Conservation (phyloP, 2,888 invertebrate genomes). For the Trilocha varians region DNA sequence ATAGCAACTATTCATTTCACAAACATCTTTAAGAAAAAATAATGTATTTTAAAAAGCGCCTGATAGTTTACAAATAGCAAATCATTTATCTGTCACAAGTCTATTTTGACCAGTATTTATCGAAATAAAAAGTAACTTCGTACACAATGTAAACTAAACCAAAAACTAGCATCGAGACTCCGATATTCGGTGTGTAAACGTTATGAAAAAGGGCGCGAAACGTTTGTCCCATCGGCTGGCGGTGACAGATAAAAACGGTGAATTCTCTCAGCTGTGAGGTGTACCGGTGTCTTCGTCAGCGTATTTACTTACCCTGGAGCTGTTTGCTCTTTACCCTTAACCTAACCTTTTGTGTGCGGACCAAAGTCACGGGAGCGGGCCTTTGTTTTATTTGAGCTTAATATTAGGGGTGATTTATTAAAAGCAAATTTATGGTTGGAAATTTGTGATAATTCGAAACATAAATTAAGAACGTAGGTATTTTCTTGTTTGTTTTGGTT, state of each 20-base stretch:
- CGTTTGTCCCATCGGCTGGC: constrained; percentile 45
- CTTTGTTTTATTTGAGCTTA: background rate
- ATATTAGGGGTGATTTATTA: background rate
- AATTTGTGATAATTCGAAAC: background rate
- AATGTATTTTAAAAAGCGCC: constrained; percentile 16
- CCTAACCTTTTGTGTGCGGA: constrained; percentile 36
- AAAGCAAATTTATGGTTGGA: background rate
- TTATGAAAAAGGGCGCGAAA: constrained; percentile 45
- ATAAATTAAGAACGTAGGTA: too few relatives aligned
- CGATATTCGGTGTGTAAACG: constrained; percentile 31
- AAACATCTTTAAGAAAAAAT: too few relatives aligned
- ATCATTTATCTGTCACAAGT: constrained; percentile 8
- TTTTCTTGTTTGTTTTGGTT: too few relatives aligned
- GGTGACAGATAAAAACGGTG: constrained; percentile 64
- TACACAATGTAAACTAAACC: background rate
- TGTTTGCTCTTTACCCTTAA: constrained; percentile 66
- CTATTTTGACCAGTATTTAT: too few relatives aligned
- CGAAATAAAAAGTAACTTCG: background rate
- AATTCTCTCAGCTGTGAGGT: constrained; percentile 42
- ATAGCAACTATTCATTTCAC: too few relatives aligned
- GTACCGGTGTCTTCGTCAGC: constrained; percentile 63
- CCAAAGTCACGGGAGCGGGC: constrained; percentile 16
- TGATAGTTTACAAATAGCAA: constrained; percentile 20
- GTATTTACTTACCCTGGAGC: constrained; percentile 65
- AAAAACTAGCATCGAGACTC: background rate